Conservation (phyloP, 2,113 vertebrate genomes). For the Trogon surrucura region DNA sequence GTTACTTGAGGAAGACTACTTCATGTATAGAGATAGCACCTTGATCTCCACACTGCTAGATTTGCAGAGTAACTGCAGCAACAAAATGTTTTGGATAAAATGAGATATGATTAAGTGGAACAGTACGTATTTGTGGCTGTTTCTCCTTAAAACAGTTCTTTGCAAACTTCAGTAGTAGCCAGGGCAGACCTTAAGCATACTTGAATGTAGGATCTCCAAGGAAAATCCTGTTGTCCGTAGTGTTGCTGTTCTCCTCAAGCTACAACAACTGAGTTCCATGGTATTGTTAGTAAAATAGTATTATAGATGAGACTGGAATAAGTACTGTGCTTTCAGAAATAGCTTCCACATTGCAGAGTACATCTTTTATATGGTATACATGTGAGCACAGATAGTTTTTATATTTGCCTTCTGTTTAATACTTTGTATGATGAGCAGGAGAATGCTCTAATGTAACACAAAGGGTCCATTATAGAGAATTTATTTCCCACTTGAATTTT, state of each 20-base stretch:
- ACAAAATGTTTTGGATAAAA: neutral
- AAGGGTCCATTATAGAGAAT: neutral
- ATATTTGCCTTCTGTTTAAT: neutral
- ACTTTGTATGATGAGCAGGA: neutral
- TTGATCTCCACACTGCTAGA: neutral
- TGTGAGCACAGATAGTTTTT: neutral
- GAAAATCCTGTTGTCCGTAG: neutral
- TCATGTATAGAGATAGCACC: neutral
- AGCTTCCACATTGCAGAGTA: neutral
- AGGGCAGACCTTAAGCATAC: neutral
- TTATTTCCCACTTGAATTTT: neutral
- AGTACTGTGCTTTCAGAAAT: neutral
- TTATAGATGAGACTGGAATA: neutral
- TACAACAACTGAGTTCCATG: neutral
- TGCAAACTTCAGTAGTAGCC: neutral
- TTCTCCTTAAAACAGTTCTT: neutral
- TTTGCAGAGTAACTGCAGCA: neutral
- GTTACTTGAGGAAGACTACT: neutral
- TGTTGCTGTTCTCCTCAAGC: neutral
- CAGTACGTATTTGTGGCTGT: neutral
- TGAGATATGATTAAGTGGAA: neutral
- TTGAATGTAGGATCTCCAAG: neutral
- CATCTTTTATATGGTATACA: neutral
- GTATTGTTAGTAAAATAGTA: neutral
- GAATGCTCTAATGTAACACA: neutral